Evolutionary conservation across 2,113 vertebrate genomes (phyloP).

Genomic region (Arenaria interpres): DNA sequence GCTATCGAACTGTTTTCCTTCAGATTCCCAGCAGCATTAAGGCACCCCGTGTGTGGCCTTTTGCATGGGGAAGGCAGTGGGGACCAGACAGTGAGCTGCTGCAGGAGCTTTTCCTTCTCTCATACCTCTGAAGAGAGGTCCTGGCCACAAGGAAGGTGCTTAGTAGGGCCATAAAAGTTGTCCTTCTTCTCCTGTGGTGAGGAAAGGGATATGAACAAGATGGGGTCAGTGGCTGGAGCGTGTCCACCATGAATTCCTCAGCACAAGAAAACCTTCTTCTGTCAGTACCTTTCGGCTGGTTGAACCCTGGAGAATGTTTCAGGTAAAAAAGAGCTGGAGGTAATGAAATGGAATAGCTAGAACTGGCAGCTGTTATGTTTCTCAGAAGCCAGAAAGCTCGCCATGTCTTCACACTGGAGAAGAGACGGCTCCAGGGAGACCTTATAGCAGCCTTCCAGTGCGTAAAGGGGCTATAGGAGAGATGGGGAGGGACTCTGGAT

Average conservation of each 20-base stretch:
- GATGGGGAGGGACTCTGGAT: too few species aligned
- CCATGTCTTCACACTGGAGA: background rate
- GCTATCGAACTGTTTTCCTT: background rate
- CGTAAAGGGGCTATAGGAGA: too few species aligned
- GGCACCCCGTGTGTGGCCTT: rapidly evolving
- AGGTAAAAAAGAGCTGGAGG: background rate
- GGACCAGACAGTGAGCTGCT: background rate
- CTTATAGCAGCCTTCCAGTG: too few species aligned
- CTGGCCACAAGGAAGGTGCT: background rate
- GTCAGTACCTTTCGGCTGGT: rapidly evolving
- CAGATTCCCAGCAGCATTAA: background rate
- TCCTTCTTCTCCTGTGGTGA: background rate
- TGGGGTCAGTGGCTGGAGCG: background rate
- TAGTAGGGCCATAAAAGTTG: background rate
- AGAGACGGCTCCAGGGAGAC: too few species aligned
- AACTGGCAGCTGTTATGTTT: background rate
- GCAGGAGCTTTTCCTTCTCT: background rate
- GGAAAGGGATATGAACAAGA: background rate
- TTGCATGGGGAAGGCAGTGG: background rate
- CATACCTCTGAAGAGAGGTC: background rate
- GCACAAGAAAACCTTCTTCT: background rate
- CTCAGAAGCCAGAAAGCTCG: background rate
- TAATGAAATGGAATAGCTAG: background rate
- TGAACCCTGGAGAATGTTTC: background rate
- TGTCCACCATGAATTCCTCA: rapidly evolving